Evolutionary conservation across 2,113 vertebrate genomes (phyloP), one percentile per base, ranked within the genome.

Genomic region (Daboia siamensis): DNA sequence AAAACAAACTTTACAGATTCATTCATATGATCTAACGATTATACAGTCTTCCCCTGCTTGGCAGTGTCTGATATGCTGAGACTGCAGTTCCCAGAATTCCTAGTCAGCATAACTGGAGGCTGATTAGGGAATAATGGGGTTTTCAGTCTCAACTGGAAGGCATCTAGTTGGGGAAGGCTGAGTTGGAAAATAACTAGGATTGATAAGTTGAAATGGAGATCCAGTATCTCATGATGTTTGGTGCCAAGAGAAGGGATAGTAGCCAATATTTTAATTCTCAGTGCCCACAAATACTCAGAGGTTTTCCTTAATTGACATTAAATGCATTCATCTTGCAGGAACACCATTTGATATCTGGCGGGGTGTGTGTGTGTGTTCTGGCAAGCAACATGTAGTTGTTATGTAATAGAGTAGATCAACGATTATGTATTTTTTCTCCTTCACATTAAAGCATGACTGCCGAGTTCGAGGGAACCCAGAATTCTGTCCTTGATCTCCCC

Each of bases 361-460:
- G 1, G 33, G 48, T 39, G 39, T 39, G 39, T 39, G 23, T 20
- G 26, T 17, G 8, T 11, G 6, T 74, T 17, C 80, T 89, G 51
- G 33, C 2, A 15, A 93, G 26, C 29, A 48, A 10, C n/a, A n/a
- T 23, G 24, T 29, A 17, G 69, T 15, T 48, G 39, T 59, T 10
- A 4, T 56, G 55, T 24, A 48, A 55, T 17, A 9, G 6, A n/a
- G 46, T 3, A 29, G 33, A 6, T 64, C 57, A 8, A 86, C 54
- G 5, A 8, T 61, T 86, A 10, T 52, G 21, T 23, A 2, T 21
- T 15, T 56, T 13, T 10, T 9, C 5, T 26, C 0, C 23, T 11
- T 11, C 1, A 20, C 33, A 3, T 1, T 89, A n/a, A 48, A 97
- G 97, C 0, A 3, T 21, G 24, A 92, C 90, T 0, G 96, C 96